A percentile compares a stretch with the other conserved stretches of the same genome.
These are phyloP conservation scores for Valencia hispanica DNA, from an alignment of 2,797 vertebrate genomes.

Conservation along the genomic window DNA sequence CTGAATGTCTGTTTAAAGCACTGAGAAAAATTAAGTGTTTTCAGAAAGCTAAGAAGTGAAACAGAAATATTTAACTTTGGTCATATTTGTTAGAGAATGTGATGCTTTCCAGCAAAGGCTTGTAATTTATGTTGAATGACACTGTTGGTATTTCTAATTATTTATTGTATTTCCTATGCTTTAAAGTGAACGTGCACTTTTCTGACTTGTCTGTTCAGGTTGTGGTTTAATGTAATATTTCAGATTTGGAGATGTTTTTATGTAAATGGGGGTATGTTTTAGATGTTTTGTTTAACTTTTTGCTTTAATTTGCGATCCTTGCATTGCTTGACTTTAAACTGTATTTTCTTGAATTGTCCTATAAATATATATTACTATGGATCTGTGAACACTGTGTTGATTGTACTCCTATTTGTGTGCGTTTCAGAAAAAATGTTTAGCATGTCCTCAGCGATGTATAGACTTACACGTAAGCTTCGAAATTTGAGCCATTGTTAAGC, in stretches of 20 bases:
- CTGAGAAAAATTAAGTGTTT: conserved; percentile 34
- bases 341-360: conserved; percentile 76
- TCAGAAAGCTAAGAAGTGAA: conserved; percentile 18
- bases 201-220: conserved; percentile 41
- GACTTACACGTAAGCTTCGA: background rate
- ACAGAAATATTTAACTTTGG: conserved; percentile 22
- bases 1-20: conserved; percentile 64
- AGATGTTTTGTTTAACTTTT: conserved; percentile 15
- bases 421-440: conserved; percentile 4
- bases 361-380: conserved; percentile 69
- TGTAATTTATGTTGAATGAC: conserved; percentile 40
- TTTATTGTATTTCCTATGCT: conserved; percentile 66
- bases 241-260: conserved; percentile 54
- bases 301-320: conserved; percentile 52
- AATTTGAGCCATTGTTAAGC: background rate
- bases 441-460: background rate
- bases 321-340: conserved; percentile 69
- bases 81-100: conserved; percentile 25
- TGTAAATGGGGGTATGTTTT: conserved; percentile 55
- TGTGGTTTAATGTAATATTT: conserved; percentile 56
- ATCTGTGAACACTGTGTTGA: conserved; percentile 39
- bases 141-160: conserved; percentile 43
- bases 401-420: conserved; percentile 6
- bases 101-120: conserved; percentile 32
- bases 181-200: conserved; percentile 62